Evolutionary conservation across 2,113 vertebrate genomes (phyloP), one percentile per base, ranked within the genome.

Genomic region (Rhea pennata): DNA sequence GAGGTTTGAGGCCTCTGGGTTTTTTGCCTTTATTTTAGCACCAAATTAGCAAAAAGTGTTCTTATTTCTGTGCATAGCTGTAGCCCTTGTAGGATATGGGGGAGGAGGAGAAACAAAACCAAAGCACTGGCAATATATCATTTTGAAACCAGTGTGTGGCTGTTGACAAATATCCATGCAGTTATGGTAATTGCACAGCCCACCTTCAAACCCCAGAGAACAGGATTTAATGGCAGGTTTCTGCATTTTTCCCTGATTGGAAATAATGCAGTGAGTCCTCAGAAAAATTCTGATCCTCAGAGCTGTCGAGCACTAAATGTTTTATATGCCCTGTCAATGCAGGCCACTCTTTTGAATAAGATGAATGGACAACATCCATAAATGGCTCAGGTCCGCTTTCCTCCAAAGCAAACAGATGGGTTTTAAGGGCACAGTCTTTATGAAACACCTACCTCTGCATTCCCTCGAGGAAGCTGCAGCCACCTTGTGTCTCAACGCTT

Each of bases 241-340:
- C 58, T 2, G 4, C 1, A 0, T 14, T 87, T 58, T 44, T 75
- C 44, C 40, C 50, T 2, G 0, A 3, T 22, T 1, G 2, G 48
- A 67, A 85, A 39, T n/a, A 54, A 17, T 1, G 1, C 36, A 5
- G n/a, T 3, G 4, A 40, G 21, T 24, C 62, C 53, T 56, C 33
- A 2, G 1, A 46, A 50, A 39, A 27, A 11, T 53, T 36, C 1
- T 3, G 50, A 13, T 81, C 44, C 36, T 27, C 8, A 2, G 54
- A 69, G 71, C 36, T 88, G 67, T 22, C 46, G 11, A 56, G 15
- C 7, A 0, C 42, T 14, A 3, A 36, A 36, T 27, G 27, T 58
- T 51, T 75, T 9, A 10, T 4, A 16, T 14, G 44, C 5, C 29
- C 33, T 9, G 1, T 44, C 1, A 0, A 36, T 53, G 48, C 26